These are phyloP conservation scores for Chaetops frenatus DNA, from an alignment of 2,113 vertebrate species.

Conservation along the genomic window DNA sequence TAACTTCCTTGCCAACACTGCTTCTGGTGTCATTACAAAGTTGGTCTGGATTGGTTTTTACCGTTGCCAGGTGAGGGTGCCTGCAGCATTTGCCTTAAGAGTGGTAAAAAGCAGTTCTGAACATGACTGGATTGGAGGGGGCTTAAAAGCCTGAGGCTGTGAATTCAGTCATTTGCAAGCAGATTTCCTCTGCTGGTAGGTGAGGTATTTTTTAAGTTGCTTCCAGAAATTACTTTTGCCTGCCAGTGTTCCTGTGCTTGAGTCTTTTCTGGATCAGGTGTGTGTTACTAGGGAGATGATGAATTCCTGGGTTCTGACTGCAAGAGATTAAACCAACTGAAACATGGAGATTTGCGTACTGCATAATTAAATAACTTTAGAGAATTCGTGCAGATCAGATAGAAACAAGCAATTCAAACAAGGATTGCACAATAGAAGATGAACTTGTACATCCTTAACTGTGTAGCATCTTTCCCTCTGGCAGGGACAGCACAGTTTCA, in stretches of 20 bases:
- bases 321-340: neutral
- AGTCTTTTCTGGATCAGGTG: neutral
- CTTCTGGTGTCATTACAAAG: neutral
- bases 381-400: neutral
- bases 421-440: constrained; percentile 5
- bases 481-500: neutral
- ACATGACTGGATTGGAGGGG: neutral
- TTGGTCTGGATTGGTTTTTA: neutral
- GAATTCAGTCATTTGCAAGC: neutral
- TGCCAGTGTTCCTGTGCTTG: neutral
- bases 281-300: neutral
- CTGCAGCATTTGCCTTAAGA: neutral
- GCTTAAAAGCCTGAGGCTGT: neutral
- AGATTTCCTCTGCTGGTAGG: neutral
- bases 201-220: neutral
- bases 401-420: neutral
- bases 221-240: neutral
- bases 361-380: neutral
- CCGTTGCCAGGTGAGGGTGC: neutral
- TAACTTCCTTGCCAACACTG: accelerated
- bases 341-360: accelerated
- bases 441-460: constrained; percentile 9
- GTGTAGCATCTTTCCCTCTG: constrained; percentile 6
- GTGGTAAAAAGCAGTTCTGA: neutral
- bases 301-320: neutral